Base-by-base conservation (phyloP, 2,888 invertebrate genomes). In the Linnaemya vulpina region DNA sequence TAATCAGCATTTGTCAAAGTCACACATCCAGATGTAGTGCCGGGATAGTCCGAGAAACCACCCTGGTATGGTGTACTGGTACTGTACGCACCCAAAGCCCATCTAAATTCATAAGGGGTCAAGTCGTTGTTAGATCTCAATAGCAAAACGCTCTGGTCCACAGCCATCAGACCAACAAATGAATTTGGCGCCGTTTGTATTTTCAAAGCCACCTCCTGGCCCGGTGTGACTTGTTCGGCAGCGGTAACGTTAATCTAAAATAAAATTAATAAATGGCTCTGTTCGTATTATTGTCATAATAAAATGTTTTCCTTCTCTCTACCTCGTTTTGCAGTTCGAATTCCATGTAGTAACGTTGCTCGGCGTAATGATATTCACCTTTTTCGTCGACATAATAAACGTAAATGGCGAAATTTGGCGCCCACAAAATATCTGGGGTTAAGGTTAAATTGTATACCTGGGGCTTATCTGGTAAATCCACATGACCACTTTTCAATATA, bases 101-200 rank as follows among this genome's bases (percentile, higher is more conserved):
- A 93, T 46, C 94, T 91, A 0, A 96, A 94, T 88, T 94, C 92
- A 22, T 93, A 92, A 91, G 94, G 90, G 1, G 90, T 90, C 1
- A 94, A 83, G 87, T 94, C 94, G 68, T 92, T 92, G 67, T 96
- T 96, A 40, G 93, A 93, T 89, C 95, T 95, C 55, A 97, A 92
- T 2, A 96, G 90, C 2, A 96, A 91, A 1, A 96, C 96, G 89
- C 96, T 96, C 91, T 97, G 95, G 92, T 99, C 98, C 2, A 97
- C 95, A 0, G 97, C 98, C 87, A 98, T 92, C 9, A 99, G 92
- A 0, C 97, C 98, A 3, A 98, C 96, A 88, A 96, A 95, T 0
- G 98, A 97, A 88, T 97, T 96, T 0, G 97, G 96, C 88, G 96
- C 96, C 0, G 98, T 96, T n/a, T 94, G 93, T 22, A 98, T 95